These are phyloP conservation scores for Trachemys scripta DNA, from an alignment of 2,113 vertebrate genomes.

Conservation along the genomic window DNA sequence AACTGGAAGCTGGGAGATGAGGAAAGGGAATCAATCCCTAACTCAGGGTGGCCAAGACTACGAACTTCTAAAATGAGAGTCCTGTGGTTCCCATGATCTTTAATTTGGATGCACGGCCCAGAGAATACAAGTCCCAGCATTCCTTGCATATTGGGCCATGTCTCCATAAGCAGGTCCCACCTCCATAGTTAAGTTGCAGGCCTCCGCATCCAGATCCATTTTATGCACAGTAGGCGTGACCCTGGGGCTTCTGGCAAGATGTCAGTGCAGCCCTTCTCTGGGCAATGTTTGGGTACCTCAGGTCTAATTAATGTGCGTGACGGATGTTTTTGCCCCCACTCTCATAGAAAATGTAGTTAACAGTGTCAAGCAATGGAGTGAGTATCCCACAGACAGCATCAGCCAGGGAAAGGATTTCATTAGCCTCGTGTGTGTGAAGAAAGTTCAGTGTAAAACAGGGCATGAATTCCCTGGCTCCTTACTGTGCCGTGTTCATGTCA, in stretches of 20 bases:
- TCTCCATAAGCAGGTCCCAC: neutral
- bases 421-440: accelerated
- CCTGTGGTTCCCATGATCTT: accelerated
- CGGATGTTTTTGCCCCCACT: neutral
- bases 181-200: neutral
- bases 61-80: neutral
- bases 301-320: neutral
- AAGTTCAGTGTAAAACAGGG: neutral
- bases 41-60: neutral
- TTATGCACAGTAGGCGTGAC: too few species aligned
- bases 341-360: neutral
- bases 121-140: too few species aligned
- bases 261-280: neutral
- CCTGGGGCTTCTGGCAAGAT: neutral
- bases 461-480: neutral
- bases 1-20: neutral
- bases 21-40: neutral
- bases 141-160: neutral
- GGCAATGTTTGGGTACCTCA: neutral
- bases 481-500: neutral
- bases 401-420: neutral
- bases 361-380: neutral
- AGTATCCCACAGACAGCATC: neutral
- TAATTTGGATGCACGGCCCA: neutral
- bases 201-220: neutral